Base-by-base conservation (phyloP, 2,113 vertebrate genomes). In the Psittacula cyanocephala region DNA sequence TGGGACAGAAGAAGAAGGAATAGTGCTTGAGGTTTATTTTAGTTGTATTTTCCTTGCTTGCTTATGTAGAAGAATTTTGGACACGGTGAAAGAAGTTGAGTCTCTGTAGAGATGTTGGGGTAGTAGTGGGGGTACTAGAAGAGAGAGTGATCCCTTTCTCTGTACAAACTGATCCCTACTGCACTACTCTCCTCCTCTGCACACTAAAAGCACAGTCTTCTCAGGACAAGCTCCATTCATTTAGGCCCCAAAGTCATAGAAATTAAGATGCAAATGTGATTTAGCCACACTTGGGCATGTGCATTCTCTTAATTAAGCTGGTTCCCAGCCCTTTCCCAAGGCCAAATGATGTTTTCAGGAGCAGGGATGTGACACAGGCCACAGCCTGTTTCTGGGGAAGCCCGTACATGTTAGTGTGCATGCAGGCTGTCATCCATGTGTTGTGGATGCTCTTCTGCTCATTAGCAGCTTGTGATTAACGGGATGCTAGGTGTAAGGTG, bases 371-470 rank as follows among this genome's bases (percentile, higher is more conserved):
- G 15, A 8, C 52, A 49, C 12, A 31, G 19, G 12, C 27, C 15
- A 29, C 31, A 35, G 46, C 16, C 28, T 23, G 10, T 59, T 47
- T 52, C 29, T 19, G 16, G 62, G 49, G 27, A 53, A 85, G 33
- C 14, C 31, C 14, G 13, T 22, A 15, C 7, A 19, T 0, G 0
- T 22, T 10, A 6, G 5, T 8, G 9, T 49, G 17, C 10, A 10
- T 2, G 2, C 17, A 57, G 53, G 8, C 9, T 74, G 22, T 55
- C 24, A 52, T 35, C 55, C 28, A 1, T 7, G 12, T 23, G 28
- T 28, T 67, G 46, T 50, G 46, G 35, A 16, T 50, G 33, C 12
- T 35, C 33, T 71, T 33, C 52, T 31, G 33, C 20, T 77, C 35
- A 20, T 24, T 46, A 77, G 33, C 23, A 81, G 9, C 24, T 37